These are phyloP conservation scores for Balaeniceps rex DNA, from an alignment of 2,113 vertebrate species.

Conservation along the genomic window DNA sequence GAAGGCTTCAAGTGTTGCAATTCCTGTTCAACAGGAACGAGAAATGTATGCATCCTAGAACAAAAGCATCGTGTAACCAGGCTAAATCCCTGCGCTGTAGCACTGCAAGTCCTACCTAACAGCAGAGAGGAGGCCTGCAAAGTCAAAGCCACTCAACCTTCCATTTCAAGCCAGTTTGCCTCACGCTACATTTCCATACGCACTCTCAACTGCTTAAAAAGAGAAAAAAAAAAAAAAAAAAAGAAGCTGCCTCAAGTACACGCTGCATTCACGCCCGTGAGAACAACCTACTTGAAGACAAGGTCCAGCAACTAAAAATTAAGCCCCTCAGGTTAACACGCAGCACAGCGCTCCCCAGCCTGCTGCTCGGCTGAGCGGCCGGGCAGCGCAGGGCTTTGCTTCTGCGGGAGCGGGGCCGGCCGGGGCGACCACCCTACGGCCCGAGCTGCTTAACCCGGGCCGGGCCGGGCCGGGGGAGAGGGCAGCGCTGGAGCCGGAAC, in stretches of 20 bases:
- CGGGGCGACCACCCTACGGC: not conserved
- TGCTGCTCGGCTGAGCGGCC: not conserved
- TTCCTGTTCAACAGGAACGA: constrained; percentile 30
- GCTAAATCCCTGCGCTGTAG: not conserved
- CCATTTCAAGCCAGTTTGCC: not conserved
- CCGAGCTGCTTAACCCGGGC: not conserved
- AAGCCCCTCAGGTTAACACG: rapidly evolving
- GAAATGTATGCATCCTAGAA: not conserved
- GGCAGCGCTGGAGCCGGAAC: not conserved
- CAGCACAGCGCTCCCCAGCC: not conserved
- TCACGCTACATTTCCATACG: not conserved
- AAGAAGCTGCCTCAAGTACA: not conserved
- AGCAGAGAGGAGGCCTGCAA: not conserved
- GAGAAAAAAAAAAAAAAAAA: not conserved
- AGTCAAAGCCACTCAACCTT: not conserved
- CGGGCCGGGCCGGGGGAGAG: not conserved
- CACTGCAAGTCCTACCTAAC: not conserved
- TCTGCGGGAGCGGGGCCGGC: not conserved
- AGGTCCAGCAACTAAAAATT: not conserved
- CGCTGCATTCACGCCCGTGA: not conserved
- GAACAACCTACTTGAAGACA: not conserved
- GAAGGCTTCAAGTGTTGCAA: not conserved
- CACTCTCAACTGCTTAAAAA: not conserved
- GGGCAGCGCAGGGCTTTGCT: not conserved
- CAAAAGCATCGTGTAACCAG: not conserved